Evolutionary conservation across 2,113 vertebrate species (phyloP).

Genomic region (Irena cyanogastra): DNA sequence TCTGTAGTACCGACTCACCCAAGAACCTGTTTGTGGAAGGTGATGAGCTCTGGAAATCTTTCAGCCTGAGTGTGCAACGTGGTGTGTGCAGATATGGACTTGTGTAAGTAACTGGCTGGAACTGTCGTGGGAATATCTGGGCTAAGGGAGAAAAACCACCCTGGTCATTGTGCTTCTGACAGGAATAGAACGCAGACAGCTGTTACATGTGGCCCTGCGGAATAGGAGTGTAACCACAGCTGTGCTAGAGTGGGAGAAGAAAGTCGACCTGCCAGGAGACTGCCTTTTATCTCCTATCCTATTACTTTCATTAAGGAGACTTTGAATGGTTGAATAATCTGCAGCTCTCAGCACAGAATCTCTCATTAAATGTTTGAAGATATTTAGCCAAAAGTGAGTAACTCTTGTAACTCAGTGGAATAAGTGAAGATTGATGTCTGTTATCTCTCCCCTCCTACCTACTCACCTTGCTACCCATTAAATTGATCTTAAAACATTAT

Average conservation of each 20-base stretch:
- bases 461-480: background rate
- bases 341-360: background rate
- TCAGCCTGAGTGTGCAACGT: accelerated
- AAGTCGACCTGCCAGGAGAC: accelerated
- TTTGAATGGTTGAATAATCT: background rate
- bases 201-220: accelerated
- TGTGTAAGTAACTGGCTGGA: background rate
- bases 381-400: background rate
- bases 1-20: accelerated
- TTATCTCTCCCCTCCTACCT: background rate
- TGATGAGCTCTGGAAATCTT: accelerated
- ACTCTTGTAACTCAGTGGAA: background rate
- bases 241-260: background rate
- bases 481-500: background rate
- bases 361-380: background rate
- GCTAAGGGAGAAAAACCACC: accelerated
- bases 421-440: background rate
- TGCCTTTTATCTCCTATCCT: background rate
- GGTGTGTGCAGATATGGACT: accelerated
- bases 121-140: accelerated
- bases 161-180: accelerated
- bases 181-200: accelerated
- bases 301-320: background rate
- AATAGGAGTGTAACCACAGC: background rate
- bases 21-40: too few species aligned